These are phyloP conservation scores for Diorhabda sublineata DNA, from an alignment of 1,140 invertebrate species.

Conservation along the genomic window DNA sequence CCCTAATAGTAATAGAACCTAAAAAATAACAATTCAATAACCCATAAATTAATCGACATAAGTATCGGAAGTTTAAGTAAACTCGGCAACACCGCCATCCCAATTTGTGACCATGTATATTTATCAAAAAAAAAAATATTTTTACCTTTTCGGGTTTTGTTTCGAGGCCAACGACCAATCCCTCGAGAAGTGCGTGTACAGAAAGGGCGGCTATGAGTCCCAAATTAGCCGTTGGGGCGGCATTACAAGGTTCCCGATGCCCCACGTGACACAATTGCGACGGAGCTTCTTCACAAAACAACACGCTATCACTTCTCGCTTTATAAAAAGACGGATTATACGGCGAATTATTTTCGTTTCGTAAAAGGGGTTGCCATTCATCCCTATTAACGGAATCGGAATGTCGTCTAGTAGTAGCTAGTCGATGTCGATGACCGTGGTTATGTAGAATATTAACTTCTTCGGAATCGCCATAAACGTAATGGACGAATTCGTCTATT, in stretches of 20 bases:
- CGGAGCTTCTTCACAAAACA: constrained; percentile 44
- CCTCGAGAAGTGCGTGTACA: constrained; percentile 75
- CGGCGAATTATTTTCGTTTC: constrained; percentile 18
- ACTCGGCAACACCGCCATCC: too few relatives aligned
- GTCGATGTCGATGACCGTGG: neutral
- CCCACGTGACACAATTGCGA: constrained; percentile 60
- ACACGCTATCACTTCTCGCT: constrained; percentile 16
- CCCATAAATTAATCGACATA: neutral
- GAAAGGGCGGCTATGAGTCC: constrained; percentile 68
- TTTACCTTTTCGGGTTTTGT: constrained; percentile 58
- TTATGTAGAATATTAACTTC: constrained; percentile 27
- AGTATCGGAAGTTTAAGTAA: neutral
- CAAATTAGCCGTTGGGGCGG: constrained; percentile 53
- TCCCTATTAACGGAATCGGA: constrained; percentile 36
- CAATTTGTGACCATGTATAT: neutral
- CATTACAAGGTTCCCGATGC: constrained; percentile 57
- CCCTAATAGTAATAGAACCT: constrained; percentile 66
- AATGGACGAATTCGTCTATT: constrained; percentile 70
- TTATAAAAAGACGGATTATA: constrained; percentile 34
- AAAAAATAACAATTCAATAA: constrained; percentile 30
- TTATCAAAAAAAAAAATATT: constrained; percentile 7
- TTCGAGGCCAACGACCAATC: constrained; percentile 76
- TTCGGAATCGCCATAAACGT: constrained; percentile 51
- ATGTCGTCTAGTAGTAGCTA: constrained; percentile 14
- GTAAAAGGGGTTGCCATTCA: constrained; percentile 38